These are phyloP conservation scores for Bellardia bayeri DNA, from an alignment of 2,888 invertebrate genomes.

Conservation along the genomic window DNA sequence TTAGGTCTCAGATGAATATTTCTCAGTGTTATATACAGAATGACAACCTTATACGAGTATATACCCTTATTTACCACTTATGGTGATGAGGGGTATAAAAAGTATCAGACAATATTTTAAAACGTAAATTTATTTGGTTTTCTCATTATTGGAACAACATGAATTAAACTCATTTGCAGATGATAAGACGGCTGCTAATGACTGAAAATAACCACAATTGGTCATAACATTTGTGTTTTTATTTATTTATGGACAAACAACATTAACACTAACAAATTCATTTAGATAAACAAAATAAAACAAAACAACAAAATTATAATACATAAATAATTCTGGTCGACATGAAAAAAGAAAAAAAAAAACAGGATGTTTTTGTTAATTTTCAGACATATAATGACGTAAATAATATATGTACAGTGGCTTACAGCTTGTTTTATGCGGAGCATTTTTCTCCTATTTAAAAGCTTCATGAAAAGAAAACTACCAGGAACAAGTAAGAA, in stretches of 20 bases:
- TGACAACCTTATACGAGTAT: too few relatives aligned
- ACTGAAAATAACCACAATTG: conserved; percentile 17
- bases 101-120: not conserved
- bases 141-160: conserved; percentile 4
- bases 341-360: not conserved
- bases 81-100: too few relatives aligned
- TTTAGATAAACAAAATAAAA: conserved; percentile 16
- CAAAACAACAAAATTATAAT: conserved; percentile 23
- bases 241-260: conserved; percentile 18
- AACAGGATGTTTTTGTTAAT: conserved; percentile 5
- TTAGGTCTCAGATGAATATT: too few relatives aligned
- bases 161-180: conserved; percentile 41
- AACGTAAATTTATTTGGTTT: not conserved
- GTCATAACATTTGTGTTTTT: conserved; percentile 8
- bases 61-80: too few relatives aligned
- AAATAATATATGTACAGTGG: not conserved
- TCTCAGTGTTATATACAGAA: too few relatives aligned
- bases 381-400: not conserved
- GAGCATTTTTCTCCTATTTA: too few relatives aligned
- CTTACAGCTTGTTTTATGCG: too few relatives aligned
- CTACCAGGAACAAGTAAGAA: too few relatives aligned
- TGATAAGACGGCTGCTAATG: not conserved
- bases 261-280: conserved; percentile 1
- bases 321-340: not conserved
- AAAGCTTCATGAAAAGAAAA: too few relatives aligned